phyloP scores from a whole-genome alignment of 2,113 vertebrate genomes.

The Ahaetulla prasina region DNA sequence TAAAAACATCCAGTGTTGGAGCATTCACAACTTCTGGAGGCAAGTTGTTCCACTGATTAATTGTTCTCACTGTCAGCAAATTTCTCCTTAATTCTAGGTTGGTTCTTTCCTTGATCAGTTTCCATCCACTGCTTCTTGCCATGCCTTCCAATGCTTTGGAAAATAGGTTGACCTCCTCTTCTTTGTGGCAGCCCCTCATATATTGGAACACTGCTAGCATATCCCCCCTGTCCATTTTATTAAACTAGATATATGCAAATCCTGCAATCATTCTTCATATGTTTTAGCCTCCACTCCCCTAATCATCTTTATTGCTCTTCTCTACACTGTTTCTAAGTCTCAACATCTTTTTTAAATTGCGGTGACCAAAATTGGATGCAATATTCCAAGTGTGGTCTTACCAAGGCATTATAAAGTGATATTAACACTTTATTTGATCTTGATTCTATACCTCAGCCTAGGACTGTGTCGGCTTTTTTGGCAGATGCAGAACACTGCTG shows the following conservation, averaged over 20 bases:
- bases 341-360: not conserved
- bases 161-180: not conserved
- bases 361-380: not conserved
- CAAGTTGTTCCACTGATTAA: not conserved
- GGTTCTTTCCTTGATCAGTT: not conserved
- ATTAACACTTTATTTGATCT: not conserved
- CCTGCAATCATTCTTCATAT: not conserved
- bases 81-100: not conserved
- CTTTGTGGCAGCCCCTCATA: not conserved
- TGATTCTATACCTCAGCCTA: not conserved
- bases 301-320: not conserved
- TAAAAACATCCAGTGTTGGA: not conserved
- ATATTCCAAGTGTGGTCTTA: not conserved
- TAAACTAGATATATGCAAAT: not conserved
- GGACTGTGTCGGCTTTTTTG: not conserved
- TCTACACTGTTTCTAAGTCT: not conserved
- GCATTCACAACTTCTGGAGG: not conserved
- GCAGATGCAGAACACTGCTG: not conserved
- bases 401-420: not conserved
- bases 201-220: not conserved
- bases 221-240: not conserved
- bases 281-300: not conserved
- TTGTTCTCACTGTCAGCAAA: not conserved
- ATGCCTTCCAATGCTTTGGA: not conserved
- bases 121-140: not conserved